Percentiles rank a stretch among this genome's conserved stretches.
Conservation (phyloP, 2,113 vertebrate species). For the Meleagris gallopavo region DNA sequence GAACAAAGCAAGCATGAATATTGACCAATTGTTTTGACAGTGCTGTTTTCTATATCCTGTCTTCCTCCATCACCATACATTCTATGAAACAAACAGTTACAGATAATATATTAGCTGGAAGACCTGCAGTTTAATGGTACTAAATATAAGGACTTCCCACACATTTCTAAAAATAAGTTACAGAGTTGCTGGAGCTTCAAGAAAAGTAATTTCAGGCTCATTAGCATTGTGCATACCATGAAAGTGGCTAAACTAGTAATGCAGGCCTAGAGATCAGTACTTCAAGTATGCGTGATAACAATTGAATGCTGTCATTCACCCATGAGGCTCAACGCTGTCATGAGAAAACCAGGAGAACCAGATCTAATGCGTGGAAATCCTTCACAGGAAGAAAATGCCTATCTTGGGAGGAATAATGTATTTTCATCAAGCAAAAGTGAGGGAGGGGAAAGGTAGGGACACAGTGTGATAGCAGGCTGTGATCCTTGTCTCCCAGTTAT, state of each 20-base stretch:
- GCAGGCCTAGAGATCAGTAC: background rate
- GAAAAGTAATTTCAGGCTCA: background rate
- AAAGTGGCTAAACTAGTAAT: too few relatives aligned
- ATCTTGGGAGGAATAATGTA: background rate
- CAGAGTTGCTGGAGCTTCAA: background rate
- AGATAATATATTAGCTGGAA: background rate
- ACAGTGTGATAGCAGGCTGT: background rate
- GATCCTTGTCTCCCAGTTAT: background rate
- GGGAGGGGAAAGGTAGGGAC: background rate
- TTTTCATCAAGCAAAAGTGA: background rate
- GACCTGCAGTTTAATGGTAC: background rate
- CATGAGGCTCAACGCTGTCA: background rate
- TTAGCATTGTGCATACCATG: background rate
- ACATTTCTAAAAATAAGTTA: background rate
- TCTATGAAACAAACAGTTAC: background rate
- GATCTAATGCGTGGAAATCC: background rate
- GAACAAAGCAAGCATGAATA: background rate
- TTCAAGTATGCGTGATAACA: background rate
- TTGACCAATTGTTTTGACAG: background rate
- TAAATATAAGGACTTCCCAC: background rate
- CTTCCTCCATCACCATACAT: background rate
- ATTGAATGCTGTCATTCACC: background rate
- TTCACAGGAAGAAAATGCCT: background rate
- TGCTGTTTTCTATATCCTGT: background rate
- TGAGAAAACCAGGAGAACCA: background rate